Percentiles rank a stretch among this genome's conserved stretches.
phyloP scores from a whole-genome alignment of 2,113 vertebrate species.

The Parotia lawesii region DNA sequence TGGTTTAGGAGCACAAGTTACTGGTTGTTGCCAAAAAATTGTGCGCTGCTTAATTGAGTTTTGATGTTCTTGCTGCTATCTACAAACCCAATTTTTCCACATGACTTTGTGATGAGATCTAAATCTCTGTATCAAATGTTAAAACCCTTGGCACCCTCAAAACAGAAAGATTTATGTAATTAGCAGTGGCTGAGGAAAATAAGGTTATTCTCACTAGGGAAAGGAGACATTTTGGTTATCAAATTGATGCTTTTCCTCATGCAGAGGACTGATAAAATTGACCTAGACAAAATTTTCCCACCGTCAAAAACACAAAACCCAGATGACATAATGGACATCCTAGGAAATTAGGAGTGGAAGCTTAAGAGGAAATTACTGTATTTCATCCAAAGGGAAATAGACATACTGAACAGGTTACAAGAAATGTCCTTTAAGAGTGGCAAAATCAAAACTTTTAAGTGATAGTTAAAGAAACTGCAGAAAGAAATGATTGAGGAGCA shows the following conservation, averaged over 20 bases:
- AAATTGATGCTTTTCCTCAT: conserved; percentile 38
- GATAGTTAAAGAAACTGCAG: conserved; percentile 15
- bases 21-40: not conserved
- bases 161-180: conserved; percentile 30
- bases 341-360: conserved; percentile 65
- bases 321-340: conserved; percentile 53
- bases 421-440: conserved; percentile 24
- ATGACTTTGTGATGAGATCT: not conserved
- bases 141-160: not conserved
- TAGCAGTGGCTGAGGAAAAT: conserved; percentile 26
- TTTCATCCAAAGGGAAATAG: conserved; percentile 44
- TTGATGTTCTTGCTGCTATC: conserved; percentile 4
- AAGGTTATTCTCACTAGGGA: conserved; percentile 41
- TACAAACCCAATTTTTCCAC: not conserved
- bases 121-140: conserved; percentile 33
- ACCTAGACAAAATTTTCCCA: conserved; percentile 51
- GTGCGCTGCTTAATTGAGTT: conserved; percentile 1
- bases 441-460: conserved; percentile 51
- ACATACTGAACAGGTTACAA: conserved; percentile 58
- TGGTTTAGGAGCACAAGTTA: not conserved
- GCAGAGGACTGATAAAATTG: conserved; percentile 33
- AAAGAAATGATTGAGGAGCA: not conserved
- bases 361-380: conserved; percentile 34
- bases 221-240: not conserved
- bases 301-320: conserved; percentile 35